Percentiles rank a stretch among this genome's conserved stretches.
Evolutionary conservation across 2,888 invertebrate genomes (phyloP).

Genomic region (Cheilosia urbana): DNA sequence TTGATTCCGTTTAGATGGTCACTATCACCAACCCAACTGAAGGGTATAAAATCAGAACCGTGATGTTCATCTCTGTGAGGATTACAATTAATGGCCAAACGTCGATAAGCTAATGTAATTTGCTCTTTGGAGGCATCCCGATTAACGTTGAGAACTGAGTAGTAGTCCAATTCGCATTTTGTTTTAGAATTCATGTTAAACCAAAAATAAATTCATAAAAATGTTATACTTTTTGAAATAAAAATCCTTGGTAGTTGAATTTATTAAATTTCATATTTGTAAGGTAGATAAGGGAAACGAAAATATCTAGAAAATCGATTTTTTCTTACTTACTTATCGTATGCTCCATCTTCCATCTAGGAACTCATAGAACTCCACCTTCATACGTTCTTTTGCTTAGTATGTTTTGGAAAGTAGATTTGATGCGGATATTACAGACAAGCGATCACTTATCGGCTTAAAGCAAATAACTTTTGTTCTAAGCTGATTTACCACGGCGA

Average conservation of each 20-base stretch:
- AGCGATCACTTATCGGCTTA: too few species aligned
- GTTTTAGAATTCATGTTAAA: constrained; percentile 30
- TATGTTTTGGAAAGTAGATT: too few species aligned
- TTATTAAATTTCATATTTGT: too few species aligned
- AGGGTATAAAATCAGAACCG: constrained; percentile 86
- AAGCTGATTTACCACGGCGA: too few species aligned
- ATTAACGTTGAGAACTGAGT: constrained; percentile 89
- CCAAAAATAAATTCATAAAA: neutral
- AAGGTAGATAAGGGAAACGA: too few species aligned
- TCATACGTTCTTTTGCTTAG: too few species aligned
- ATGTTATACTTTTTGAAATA: neutral
- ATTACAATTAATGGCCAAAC: constrained; percentile 84
- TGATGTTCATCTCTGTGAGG: constrained; percentile 82
- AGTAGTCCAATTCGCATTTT: constrained; percentile 87
- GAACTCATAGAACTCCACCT: too few species aligned
- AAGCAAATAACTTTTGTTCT: too few species aligned
- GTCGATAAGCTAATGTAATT: constrained; percentile 89
- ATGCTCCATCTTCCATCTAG: too few species aligned
- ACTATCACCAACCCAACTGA: constrained; percentile 77
- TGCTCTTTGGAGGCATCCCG: constrained; percentile 87
- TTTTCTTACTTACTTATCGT: too few species aligned
- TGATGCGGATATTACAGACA: too few species aligned
- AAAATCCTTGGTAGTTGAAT: neutral
- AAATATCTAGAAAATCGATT: too few species aligned
- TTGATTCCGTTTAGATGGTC: constrained; percentile 79